These are phyloP conservation scores for Psittacula cyanocephala DNA, from an alignment of 2,113 vertebrate genomes.

Conservation along the genomic window DNA sequence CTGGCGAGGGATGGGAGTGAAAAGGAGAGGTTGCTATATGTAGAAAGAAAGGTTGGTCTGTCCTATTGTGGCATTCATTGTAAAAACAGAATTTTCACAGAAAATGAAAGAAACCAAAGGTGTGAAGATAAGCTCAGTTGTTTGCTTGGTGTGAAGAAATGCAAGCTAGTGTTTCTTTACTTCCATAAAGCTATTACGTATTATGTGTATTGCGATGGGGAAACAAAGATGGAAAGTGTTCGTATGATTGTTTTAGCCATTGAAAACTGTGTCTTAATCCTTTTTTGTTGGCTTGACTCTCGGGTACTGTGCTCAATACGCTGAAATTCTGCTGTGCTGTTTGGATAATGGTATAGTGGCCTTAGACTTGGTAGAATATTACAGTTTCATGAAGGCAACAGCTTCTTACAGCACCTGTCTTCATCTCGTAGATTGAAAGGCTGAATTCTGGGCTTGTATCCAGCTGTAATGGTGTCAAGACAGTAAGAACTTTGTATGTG, in stretches of 20 bases:
- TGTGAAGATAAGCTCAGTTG: background rate
- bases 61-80: background rate
- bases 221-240: background rate
- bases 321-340: background rate
- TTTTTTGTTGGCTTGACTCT: background rate
- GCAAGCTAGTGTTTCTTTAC: background rate
- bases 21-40: background rate
- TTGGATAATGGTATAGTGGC: background rate
- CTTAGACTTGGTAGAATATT: background rate
- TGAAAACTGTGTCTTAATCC: background rate
- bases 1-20: background rate
- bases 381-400: background rate
- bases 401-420: slow-evolving; percentile 3
- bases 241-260: background rate
- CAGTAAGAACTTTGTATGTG: background rate
- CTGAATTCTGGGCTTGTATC: background rate
- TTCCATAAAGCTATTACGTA: rapidly evolving
- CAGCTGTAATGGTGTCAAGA: background rate
- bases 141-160: background rate
- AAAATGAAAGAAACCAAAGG: background rate
- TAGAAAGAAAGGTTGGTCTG: background rate
- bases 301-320: background rate
- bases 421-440: slow-evolving; percentile 1
- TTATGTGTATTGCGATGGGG: background rate
- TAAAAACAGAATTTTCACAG: background rate